Base-by-base conservation (phyloP, 1,140 invertebrate genomes). In the Drosophila pectinifera region DNA sequence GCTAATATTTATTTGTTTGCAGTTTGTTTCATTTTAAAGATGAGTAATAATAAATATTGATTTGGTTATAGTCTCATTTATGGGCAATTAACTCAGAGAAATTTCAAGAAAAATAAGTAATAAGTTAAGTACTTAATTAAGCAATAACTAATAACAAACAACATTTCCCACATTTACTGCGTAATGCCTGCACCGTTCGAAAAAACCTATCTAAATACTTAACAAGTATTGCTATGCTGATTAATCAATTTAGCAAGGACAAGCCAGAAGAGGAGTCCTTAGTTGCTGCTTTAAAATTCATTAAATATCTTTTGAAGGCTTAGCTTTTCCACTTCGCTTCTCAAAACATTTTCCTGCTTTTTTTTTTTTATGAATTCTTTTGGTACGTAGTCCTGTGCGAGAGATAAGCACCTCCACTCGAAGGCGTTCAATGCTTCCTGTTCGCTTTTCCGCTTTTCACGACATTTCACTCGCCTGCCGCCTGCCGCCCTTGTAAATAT, bases 401-500 rank as follows among this genome's bases (percentile, higher is more conserved):
- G 31, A 57, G 65, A 70, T 70, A 70, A 70, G 68, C 65, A 41
- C 49, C 34, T 26, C 11, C 64, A 46, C 41, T 70, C 64, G 65
- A 56, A 56, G 67, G 24, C 24, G 42, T 70, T 70, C 68, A 70
- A 70, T 70, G 68, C 34, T 38, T 73, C 24, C 39, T 63, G 31
- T 43, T 41, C 20, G 38, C 10, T 31, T 62, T 34, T n/a, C 31
- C n/a, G 3, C 20, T 38, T 36, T 36, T 39, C 70, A 51, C 28
- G 45, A 36, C 18, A 48, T 39, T 36, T 61, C 28, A 13, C 45
- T 22, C 54, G 14, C 31, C 24, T 28, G 39, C 55, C 54, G 14
- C 31, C 24, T 28, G 39, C 55, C 65, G 58, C 73, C 83, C 78
- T 88, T 69, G 88, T 88, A 85, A 82, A 85, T 88, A 88, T 86